Conservation (phyloP, 2,888 invertebrate species). For the Eueremaeus valkanovi region DNA sequence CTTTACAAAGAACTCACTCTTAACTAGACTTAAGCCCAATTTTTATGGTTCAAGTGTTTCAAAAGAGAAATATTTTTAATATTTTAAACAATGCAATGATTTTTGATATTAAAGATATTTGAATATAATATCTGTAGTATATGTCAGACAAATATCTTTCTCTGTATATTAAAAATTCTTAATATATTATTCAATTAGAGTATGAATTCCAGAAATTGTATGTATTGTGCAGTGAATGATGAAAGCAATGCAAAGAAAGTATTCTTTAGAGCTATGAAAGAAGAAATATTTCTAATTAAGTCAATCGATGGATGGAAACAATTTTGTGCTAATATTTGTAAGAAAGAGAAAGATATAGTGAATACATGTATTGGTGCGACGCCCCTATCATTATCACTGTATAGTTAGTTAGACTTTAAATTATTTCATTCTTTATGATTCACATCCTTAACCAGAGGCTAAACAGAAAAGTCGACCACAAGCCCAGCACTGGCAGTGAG, state of each 20-base stretch:
- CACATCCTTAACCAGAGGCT: constrained; percentile 34
- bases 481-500: constrained; percentile 6
- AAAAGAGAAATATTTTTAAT: neutral
- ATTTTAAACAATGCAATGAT: neutral
- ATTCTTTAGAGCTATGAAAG: neutral
- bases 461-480: constrained; percentile 24
- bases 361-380: neutral
- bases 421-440: constrained; percentile 32
- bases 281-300: neutral
- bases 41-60: constrained; percentile 19
- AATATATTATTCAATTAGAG: neutral
- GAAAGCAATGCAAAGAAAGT: neutral
- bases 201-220: neutral
- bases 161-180: neutral
- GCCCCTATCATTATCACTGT: constrained; percentile 25
- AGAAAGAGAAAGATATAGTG: neutral
- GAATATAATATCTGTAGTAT: neutral
- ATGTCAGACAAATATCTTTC: neutral
- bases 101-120: neutral
- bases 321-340: neutral
- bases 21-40: neutral
- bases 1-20: too few species aligned
- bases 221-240: neutral
- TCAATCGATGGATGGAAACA: neutral
- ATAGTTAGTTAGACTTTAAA: constrained; percentile 16